These are phyloP conservation scores for Tigriopus japonicus DNA, from an alignment of 1,140 invertebrate genomes.

Conservation along the genomic window DNA sequence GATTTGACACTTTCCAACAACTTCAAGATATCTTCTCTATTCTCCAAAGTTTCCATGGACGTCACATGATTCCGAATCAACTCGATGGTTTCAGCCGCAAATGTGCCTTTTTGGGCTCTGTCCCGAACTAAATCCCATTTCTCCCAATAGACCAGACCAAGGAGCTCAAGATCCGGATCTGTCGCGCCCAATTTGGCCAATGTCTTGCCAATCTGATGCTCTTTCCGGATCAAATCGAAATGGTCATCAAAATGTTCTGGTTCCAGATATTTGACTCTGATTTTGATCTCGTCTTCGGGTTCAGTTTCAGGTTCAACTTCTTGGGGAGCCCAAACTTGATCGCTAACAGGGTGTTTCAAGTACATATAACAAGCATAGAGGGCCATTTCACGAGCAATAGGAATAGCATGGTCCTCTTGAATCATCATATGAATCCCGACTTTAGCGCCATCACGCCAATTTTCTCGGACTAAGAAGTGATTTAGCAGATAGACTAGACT, in stretches of 20 bases:
- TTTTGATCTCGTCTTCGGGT: conserved; percentile 35
- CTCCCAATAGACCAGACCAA: conserved; percentile 44
- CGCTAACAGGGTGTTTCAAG: conserved; percentile 34
- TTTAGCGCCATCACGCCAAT: conserved; percentile 48
- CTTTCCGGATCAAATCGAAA: conserved; percentile 51
- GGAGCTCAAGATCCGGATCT: conserved; percentile 32
- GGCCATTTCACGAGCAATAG: conserved; percentile 43
- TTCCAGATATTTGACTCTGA: conserved; percentile 53
- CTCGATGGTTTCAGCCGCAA: conserved; percentile 20
- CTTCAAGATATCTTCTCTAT: neutral
- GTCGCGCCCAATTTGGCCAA: conserved; percentile 37
- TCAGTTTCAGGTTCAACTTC: conserved; percentile 21
- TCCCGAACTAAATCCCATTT: conserved; percentile 39
- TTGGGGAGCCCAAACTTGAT: conserved; percentile 25
- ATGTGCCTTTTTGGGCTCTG: conserved; percentile 16
- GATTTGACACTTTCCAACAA: neutral
- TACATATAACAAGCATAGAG: conserved; percentile 55
- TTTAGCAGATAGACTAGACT: conserved; percentile 63
- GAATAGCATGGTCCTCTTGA: conserved; percentile 63
- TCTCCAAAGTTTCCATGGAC: conserved; percentile 22
- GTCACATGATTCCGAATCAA: conserved; percentile 23
- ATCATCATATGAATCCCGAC: conserved; percentile 59
- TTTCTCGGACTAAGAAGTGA: conserved; percentile 43
- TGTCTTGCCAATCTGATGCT: conserved; percentile 54
- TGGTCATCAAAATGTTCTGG: conserved; percentile 69